Evolutionary conservation across 1,140 invertebrate genomes (phyloP).

Genomic region (Macrosteles quadrilineatus): DNA sequence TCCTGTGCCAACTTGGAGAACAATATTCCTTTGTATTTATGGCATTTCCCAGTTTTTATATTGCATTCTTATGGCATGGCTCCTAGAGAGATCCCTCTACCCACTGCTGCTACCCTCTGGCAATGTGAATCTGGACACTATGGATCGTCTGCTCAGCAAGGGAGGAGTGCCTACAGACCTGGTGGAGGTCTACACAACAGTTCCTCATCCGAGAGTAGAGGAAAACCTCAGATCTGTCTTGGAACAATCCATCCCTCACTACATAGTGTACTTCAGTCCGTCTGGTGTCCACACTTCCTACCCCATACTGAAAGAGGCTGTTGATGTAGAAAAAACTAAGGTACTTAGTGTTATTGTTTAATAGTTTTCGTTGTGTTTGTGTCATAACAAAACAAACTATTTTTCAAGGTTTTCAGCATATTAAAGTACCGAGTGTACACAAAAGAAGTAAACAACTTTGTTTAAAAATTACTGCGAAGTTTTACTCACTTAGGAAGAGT

Average conservation of each 20-base stretch:
- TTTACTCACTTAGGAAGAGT: no score
- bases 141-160: slow-evolving; percentile 8
- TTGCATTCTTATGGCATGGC: no score
- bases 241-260: not conserved
- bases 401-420: no score
- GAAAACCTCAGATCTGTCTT: not conserved
- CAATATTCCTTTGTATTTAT: no score
- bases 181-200: slow-evolving; percentile 16
- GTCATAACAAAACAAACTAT: no score
- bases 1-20: no score
- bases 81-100: not conserved
- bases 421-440: no score
- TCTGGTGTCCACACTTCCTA: slow-evolving; percentile 11
- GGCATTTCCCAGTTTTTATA: no score
- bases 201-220: slow-evolving; percentile 11
- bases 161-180: not conserved
- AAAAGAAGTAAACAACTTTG: no score
- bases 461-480: no score
- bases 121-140: not conserved
- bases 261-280: slow-evolving; percentile 21
- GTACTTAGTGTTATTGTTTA: no score
- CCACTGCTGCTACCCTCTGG: slow-evolving; percentile 11
- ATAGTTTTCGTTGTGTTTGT: no score
- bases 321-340: slow-evolving; percentile 4
- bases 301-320: slow-evolving; percentile 9